Evolutionary conservation across 2,888 invertebrate species (phyloP), one percentile per base, ranked within the genome.

Genomic region (Nasonovia ribisnigri): DNA sequence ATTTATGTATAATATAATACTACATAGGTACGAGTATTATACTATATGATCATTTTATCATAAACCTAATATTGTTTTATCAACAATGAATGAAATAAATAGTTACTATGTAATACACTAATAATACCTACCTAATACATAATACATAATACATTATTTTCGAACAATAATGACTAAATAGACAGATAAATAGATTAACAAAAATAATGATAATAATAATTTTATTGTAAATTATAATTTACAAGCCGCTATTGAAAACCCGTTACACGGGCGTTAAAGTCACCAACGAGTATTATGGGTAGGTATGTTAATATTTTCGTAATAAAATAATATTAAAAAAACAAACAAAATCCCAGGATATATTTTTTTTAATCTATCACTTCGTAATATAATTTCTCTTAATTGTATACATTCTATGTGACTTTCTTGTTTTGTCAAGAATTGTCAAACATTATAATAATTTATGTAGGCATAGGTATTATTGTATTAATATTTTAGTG

Each of bases 131-230:
- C 54, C 54, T 54, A 20, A 54, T 54, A 24, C 5, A 20, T 11
- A 20, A 54, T 54, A 24, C 5, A 20, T 11, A 10, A 8, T 4
- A 54, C 6, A 43, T 36, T 36, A 51, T 91, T 84, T 91, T 84
- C 10, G 26, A 91, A 91, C 16, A 84, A 91, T n/a, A 86, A 91
- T 86, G 5, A 57, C 24, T 26, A 26, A 86, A 46, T 42, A 29
- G 29, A 51, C 51, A 3, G 51, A 20, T 16, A 51, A 51, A 51
- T 51, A 16, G 3, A 20, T 51, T 84, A 20, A 24, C 84, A 91
- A 84, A n/a, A 84, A 84, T 84, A 84, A 54, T 42, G 20, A 51
- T 29, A 51, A 91, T 84, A 16, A 54, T 86, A 36, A 90, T 60
- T 67, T n/a, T 89, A 46, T 60, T n/a, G 24, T 54, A 36, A 24